phyloP scores from a whole-genome alignment of 2,113 vertebrate species.

The Anseranas semipalmata region DNA sequence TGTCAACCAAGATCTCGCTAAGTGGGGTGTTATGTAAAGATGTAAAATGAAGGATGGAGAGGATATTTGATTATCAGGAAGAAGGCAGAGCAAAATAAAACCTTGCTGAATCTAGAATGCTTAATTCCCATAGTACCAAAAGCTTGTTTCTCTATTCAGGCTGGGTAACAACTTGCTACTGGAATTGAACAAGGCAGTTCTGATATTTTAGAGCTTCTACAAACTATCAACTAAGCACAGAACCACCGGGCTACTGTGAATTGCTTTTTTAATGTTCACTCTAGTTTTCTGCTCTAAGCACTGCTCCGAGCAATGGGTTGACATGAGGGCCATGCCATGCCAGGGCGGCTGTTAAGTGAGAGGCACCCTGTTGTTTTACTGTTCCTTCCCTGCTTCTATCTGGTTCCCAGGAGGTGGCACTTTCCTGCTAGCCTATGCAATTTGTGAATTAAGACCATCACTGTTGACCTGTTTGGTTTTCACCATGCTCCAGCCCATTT shows the following conservation, averaged over 20 bases:
- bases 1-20: constrained; percentile 44
- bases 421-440: neutral
- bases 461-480: neutral
- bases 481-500: neutral
- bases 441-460: neutral
- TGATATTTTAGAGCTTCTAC: neutral
- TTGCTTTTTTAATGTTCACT: neutral
- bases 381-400: neutral
- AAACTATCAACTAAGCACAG: neutral
- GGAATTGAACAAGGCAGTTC: neutral
- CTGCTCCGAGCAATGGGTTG: neutral
- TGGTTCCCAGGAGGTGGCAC: neutral
- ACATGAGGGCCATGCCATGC: neutral
- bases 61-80: constrained; percentile 49
- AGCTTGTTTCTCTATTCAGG: neutral
- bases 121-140: neutral
- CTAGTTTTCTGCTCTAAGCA: neutral
- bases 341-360: neutral
- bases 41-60: constrained; percentile 30
- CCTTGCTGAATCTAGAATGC: neutral
- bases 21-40: constrained; percentile 37
- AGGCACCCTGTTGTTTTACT: neutral
- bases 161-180: neutral
- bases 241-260: neutral
- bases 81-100: constrained; percentile 21